These are phyloP conservation scores for Trachelus iudaicus DNA, from an alignment of 2,888 invertebrate genomes.

Conservation along the genomic window DNA sequence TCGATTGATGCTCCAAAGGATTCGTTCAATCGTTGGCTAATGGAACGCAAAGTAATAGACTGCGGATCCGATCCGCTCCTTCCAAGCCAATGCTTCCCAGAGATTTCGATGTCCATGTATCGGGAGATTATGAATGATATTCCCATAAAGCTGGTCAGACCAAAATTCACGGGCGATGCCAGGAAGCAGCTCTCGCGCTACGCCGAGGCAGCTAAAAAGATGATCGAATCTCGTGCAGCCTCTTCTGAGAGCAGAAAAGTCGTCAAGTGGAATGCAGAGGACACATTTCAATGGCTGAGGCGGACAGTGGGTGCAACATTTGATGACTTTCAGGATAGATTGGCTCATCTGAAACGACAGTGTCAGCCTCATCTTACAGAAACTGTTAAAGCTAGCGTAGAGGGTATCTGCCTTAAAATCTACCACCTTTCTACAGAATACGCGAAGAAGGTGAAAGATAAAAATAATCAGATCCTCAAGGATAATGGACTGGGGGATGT, in stretches of 20 bases:
- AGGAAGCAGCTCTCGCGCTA: conserved; percentile 93
- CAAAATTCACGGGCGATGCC: conserved; percentile 95
- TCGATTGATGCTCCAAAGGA: conserved; percentile 95
- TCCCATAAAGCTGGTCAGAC: conserved; percentile 94
- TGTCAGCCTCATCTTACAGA: conserved; percentile 96
- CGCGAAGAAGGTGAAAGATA: conserved; percentile 89
- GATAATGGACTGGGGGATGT: conserved; percentile 81
- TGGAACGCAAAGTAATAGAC: conserved; percentile 90
- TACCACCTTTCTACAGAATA: conserved; percentile 92
- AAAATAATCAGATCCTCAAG: conserved; percentile 85
- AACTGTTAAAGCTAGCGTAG: conserved; percentile 93
- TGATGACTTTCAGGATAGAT: conserved; percentile 88
- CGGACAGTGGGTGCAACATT: conserved; percentile 93
- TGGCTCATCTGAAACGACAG: conserved; percentile 92
- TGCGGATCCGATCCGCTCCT: conserved; percentile 89
- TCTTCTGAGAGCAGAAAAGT: conserved; percentile 95
- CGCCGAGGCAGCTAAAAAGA: conserved; percentile 96
- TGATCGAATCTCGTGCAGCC: conserved; percentile 90
- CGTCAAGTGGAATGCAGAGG: conserved; percentile 98
- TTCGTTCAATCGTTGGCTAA: conserved; percentile 95
- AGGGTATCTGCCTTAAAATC: conserved; percentile 94
- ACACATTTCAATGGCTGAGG: conserved; percentile 95
- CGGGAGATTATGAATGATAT: conserved; percentile 98
- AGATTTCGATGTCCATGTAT: conserved; percentile 95
- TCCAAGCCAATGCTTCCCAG: conserved; percentile 91